Percentiles rank a stretch among this genome's conserved stretches.
Evolutionary conservation across 2,797 vertebrate species (phyloP).

Genomic region (Gobio occitaniae): DNA sequence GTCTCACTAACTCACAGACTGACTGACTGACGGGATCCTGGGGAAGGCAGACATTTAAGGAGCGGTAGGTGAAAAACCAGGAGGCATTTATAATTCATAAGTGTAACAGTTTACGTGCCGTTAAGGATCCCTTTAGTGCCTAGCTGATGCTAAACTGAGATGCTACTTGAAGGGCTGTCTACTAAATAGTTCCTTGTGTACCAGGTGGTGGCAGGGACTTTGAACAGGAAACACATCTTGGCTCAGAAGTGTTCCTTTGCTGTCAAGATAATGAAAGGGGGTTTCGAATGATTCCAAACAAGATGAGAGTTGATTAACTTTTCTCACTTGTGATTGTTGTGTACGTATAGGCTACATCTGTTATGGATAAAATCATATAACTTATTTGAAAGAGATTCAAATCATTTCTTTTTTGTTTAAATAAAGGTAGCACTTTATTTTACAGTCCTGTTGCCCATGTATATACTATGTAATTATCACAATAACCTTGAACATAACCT

Average conservation of each 20-base stretch:
- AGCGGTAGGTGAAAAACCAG: conserved; percentile 86
- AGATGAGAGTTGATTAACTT: conserved; percentile 72
- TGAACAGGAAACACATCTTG: conserved; percentile 79
- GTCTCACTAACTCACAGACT: conserved; percentile 61
- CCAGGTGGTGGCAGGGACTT: conserved; percentile 82
- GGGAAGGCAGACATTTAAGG: conserved; percentile 84
- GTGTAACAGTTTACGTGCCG: conserved; percentile 80
- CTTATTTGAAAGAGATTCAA: background rate
- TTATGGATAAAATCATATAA: background rate
- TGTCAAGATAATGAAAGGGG: conserved; percentile 71
- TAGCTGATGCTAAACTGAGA: conserved; percentile 84
- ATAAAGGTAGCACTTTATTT: background rate
- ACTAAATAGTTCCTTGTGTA: conserved; percentile 87
- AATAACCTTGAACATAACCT: too few relatives aligned
- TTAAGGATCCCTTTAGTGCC: conserved; percentile 80
- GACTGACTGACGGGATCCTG: conserved; percentile 81
- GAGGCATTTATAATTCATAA: conserved; percentile 86
- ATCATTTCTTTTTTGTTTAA: background rate
- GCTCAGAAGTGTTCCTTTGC: conserved; percentile 71
- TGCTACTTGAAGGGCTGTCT: conserved; percentile 84
- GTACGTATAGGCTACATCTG: background rate
- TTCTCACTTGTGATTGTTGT: conserved; percentile 50
- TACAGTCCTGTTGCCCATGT: too few relatives aligned
- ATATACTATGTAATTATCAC: too few relatives aligned
- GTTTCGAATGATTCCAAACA: conserved; percentile 59